Percentiles rank a stretch among this genome's conserved stretches.
phyloP scores from a whole-genome alignment of 2,797 vertebrate species.

The Ambastaia sidthimunki region DNA sequence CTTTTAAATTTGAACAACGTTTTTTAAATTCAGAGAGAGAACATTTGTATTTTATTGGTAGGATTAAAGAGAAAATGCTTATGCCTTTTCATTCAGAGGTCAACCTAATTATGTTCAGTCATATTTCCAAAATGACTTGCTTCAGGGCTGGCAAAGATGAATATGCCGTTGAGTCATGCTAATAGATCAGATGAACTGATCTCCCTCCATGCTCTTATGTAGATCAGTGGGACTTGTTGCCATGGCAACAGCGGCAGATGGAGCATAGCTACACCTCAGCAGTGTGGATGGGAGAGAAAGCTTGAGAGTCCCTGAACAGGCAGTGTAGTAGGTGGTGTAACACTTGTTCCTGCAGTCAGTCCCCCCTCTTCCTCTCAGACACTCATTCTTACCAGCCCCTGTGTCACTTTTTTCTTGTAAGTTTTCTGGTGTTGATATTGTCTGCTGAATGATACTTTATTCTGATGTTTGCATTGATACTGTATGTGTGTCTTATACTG shows the following conservation, averaged over 20 bases:
- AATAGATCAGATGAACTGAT: constrained; percentile 65
- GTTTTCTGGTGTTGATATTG: constrained; percentile 11
- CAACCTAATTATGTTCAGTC: constrained; percentile 48
- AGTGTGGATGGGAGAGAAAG: constrained; percentile 59
- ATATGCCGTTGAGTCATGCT: constrained; percentile 62
- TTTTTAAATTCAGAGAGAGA: background rate
- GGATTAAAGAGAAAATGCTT: background rate
- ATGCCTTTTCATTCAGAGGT: constrained; percentile 16
- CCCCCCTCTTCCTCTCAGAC: constrained; percentile 47
- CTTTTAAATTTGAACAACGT: background rate
- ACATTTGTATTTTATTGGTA: background rate
- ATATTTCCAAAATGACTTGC: constrained; percentile 50
- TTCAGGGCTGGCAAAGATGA: constrained; percentile 55
- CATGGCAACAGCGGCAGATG: constrained; percentile 69
- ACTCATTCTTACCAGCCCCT: constrained; percentile 53
- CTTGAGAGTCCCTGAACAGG: constrained; percentile 61
- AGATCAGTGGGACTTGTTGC: constrained; percentile 68
- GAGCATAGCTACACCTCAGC: constrained; percentile 64
- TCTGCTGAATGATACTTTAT: constrained; percentile 10
- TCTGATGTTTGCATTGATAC: background rate
- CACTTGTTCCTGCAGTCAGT: constrained; percentile 48
- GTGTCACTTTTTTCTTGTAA: constrained; percentile 41
- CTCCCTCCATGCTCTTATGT: constrained; percentile 64
- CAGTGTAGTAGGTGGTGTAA: constrained; percentile 58
- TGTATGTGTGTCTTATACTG: background rate